These are phyloP conservation scores for Brachyalestes nurse DNA, from an alignment of 2,797 vertebrate species.

Conservation along the genomic window DNA sequence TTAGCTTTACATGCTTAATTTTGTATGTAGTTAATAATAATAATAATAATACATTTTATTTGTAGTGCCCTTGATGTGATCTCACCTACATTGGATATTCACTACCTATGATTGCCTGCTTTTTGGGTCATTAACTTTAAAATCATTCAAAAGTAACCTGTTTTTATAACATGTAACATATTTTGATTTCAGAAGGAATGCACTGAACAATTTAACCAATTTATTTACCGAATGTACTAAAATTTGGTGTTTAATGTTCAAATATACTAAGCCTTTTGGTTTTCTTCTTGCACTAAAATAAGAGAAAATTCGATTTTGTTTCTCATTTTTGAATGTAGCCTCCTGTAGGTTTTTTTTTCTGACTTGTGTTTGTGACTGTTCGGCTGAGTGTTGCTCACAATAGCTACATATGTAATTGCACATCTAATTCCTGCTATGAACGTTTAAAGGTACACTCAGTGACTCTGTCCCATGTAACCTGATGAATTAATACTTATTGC, in stretches of 20 bases:
- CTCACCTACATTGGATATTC: background rate
- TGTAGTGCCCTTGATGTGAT: too few relatives aligned
- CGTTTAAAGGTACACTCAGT: background rate
- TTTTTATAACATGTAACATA: background rate
- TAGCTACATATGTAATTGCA: constrained; percentile 4
- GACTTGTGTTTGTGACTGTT: background rate
- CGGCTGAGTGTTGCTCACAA: background rate
- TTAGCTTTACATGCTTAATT: background rate
- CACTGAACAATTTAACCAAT: background rate
- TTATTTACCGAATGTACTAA: background rate
- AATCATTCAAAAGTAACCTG: background rate
- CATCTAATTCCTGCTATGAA: background rate
- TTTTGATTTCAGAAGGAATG: background rate
- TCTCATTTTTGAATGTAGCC: background rate
- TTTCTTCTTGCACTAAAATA: constrained; percentile 10
- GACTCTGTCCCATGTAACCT: background rate
- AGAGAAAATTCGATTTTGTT: background rate
- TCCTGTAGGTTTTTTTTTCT: background rate
- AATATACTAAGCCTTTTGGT: background rate
- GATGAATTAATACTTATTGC: background rate
- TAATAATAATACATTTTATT: too few relatives aligned
- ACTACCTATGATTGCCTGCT: background rate
- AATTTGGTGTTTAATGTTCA: background rate
- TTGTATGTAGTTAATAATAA: constrained; percentile 3
- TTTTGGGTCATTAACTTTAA: background rate